Conservation (phyloP, 2,888 invertebrate species). For the Tetramorium bicarinatum region DNA sequence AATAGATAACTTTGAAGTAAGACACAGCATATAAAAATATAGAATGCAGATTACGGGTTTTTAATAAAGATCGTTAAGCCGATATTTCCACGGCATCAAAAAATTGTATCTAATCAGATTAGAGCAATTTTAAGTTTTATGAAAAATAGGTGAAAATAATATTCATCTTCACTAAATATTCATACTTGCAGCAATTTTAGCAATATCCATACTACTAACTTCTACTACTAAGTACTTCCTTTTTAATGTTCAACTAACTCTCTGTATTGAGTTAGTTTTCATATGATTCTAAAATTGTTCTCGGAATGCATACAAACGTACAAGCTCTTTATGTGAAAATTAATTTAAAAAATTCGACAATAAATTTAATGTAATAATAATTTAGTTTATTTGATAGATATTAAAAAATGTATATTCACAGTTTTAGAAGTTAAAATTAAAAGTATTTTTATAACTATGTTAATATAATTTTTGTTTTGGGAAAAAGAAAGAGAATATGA, state of each 20-base stretch:
- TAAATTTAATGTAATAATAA: neutral
- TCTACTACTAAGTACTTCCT: neutral
- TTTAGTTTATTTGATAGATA: neutral
- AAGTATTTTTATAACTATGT: neutral
- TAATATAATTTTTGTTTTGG: neutral
- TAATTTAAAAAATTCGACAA: neutral
- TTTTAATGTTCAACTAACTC: neutral
- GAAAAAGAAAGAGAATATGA: neutral
- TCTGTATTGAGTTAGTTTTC: neutral
- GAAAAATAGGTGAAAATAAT: constrained; percentile 22
- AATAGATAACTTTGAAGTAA: neutral
- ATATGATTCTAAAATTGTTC: neutral
- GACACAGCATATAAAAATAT: neutral
- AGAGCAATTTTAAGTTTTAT: constrained; percentile 15
- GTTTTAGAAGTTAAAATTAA: neutral
- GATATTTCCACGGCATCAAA: constrained; percentile 43
- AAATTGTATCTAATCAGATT: neutral
- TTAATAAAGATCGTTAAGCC: constrained; percentile 73
- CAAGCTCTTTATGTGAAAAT: neutral
- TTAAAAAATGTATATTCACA: neutral
- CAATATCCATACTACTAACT: too few relatives aligned
- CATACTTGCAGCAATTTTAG: neutral
- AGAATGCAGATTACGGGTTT: constrained; percentile 70
- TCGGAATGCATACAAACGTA: neutral
- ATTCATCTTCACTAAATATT: constrained; percentile 7